Evolutionary conservation across 2,113 vertebrate species (phyloP), one percentile per base, ranked within the genome.

Genomic region (Pelodiscus sinensis): DNA sequence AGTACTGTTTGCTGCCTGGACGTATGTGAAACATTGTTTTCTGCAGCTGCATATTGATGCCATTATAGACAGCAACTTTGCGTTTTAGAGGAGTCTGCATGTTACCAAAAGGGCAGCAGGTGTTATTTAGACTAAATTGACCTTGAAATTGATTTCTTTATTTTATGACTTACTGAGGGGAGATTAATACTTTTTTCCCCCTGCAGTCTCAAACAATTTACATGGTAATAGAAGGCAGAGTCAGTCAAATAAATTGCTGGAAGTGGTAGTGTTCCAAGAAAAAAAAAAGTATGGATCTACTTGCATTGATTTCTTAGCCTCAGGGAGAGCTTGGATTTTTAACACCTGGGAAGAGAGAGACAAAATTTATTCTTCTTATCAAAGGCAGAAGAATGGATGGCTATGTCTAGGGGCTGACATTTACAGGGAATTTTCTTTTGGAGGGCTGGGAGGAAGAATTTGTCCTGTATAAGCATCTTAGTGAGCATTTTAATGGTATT

Each of bases 91-190:
- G 92, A 97, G 92, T 52, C 92, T 87, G 91, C 86, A 14, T 96
- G 96, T 97, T 96, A 95, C 93, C 90, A 86, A 96, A 98, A 97
- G 97, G 97, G 97, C 96, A 97, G 98, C 98, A 98, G 98, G 98
- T 98, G 98, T 98, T 97, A 97, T 98, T 97, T 97, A 97, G 98
- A 96, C 96, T 98, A 98, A 98, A 98, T 98, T 98, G 98, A 98
- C 98, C 98, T 98, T 98, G 98, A 98, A 98, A 98, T 98, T 98
- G 98, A 98, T 98, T 98, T 98, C 97, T 98, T 98, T 98, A 98
- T 98, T 98, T 98, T 98, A 98, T 98, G 97, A 98, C 97, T 98
- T 98, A 98, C 98, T 95, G 96, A 97, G 96, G 95, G 88, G 97
- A 97, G 97, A 98, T 98, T 98, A 98, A 98, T 97, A 97, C 95